Evolutionary conservation across 2,888 invertebrate species (phyloP).

Genomic region (Pelosia muscerda): DNA sequence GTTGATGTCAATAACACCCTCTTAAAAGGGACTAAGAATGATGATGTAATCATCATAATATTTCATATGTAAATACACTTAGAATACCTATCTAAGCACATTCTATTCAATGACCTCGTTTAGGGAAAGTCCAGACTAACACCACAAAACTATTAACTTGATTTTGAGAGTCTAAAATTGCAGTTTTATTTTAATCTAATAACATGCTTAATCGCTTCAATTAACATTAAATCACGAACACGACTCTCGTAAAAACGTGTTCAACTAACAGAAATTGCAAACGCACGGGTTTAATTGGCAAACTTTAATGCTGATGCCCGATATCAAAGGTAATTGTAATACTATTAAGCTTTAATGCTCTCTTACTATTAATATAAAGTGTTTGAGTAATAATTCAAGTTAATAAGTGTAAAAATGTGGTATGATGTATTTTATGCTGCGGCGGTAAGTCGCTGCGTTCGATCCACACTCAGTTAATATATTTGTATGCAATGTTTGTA

Average conservation of each 20-base stretch:
- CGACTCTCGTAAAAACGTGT: slow-evolving; percentile 44
- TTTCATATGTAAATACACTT: no score
- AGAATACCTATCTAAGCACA: no score
- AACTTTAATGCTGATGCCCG: slow-evolving; percentile 45
- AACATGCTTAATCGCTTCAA: slow-evolving; percentile 26
- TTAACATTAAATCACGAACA: slow-evolving; percentile 33
- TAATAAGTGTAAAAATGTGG: background rate
- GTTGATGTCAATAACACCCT: no score
- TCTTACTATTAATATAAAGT: background rate
- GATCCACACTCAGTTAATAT: no score
- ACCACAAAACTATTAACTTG: background rate
- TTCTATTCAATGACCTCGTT: no score
- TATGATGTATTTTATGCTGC: background rate
- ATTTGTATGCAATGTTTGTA: no score
- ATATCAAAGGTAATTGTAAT: slow-evolving; percentile 22
- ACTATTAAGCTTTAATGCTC: slow-evolving; percentile 11
- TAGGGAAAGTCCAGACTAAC: background rate
- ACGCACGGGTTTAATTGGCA: slow-evolving; percentile 43
- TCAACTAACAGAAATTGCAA: slow-evolving; percentile 48
- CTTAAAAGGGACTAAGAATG: no score
- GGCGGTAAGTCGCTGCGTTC: background rate
- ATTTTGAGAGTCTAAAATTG: background rate
- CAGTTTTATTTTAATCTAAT: background rate
- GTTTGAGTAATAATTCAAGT: background rate
- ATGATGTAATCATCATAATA: no score